Conservation (phyloP, 2,113 vertebrate genomes). For the Tachuris rubrigastra region DNA sequence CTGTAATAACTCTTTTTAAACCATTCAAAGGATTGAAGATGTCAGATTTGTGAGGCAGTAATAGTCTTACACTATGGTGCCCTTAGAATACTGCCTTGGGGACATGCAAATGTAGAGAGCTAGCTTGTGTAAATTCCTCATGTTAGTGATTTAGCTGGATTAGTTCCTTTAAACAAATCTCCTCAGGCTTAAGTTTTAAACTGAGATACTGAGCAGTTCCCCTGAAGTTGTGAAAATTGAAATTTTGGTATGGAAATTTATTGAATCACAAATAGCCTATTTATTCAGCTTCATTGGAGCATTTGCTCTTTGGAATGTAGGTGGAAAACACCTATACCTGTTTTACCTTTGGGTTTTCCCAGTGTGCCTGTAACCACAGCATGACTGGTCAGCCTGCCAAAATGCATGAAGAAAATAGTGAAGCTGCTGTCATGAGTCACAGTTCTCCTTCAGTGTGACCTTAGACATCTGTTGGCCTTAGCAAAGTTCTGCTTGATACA, state of each 20-base stretch:
- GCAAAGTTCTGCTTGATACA: background rate
- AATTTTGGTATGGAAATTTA: background rate
- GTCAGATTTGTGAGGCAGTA: background rate
- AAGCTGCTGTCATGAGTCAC: background rate
- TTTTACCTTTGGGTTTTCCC: background rate
- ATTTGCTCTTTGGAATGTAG: background rate
- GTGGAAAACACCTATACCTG: background rate
- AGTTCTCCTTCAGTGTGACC: background rate
- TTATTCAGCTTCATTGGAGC: background rate
- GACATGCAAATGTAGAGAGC: background rate
- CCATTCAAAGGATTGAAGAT: background rate
- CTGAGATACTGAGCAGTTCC: background rate
- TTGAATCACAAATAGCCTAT: background rate
- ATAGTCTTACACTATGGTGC: background rate
- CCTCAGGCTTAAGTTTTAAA: background rate
- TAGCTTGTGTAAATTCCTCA: background rate
- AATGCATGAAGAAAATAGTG: background rate
- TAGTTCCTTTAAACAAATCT: slow-evolving; percentile 6
- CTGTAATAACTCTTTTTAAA: background rate
- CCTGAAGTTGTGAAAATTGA: background rate
- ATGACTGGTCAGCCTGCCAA: background rate
- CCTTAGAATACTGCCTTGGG: background rate
- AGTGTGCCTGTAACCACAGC: rapidly evolving
- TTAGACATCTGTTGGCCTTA: background rate
- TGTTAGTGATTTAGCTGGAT: background rate